Conservation (phyloP, 2,113 vertebrate species). For the Rhea americana region DNA sequence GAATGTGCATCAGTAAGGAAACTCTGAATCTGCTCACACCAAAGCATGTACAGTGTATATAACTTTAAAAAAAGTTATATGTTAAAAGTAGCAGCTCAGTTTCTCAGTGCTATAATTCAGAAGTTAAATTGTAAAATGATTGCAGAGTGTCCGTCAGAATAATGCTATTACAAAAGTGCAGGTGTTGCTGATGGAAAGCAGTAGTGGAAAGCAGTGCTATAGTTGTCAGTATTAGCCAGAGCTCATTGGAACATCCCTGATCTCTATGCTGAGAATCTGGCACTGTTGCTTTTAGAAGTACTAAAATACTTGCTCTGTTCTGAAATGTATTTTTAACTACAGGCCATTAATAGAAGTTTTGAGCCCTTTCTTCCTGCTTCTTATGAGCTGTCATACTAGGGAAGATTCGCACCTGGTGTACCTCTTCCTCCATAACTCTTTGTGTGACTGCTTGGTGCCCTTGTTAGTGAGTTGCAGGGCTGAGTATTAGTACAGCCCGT, state of each 20-base stretch:
- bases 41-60: fast-evolving
- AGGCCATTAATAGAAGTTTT: neutral
- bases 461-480: neutral
- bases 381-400: neutral
- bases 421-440: neutral
- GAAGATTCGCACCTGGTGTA: neutral
- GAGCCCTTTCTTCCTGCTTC: neutral
- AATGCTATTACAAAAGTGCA: neutral
- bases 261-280: neutral
- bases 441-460: neutral
- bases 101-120: neutral
- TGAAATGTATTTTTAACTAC: neutral
- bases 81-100: neutral
- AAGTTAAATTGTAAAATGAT: neutral
- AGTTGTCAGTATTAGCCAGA: neutral
- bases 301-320: neutral
- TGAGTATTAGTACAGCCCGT: neutral
- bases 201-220: neutral
- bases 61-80: neutral
- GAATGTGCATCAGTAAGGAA: neutral
- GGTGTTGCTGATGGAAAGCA: neutral
- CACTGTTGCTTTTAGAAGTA: neutral
- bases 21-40: neutral
- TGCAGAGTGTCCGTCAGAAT: neutral
- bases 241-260: fast-evolving